phyloP scores from a whole-genome alignment of 37 sponge, comb jelly and placozoan genomes.

The Agelas oroides region DNA sequence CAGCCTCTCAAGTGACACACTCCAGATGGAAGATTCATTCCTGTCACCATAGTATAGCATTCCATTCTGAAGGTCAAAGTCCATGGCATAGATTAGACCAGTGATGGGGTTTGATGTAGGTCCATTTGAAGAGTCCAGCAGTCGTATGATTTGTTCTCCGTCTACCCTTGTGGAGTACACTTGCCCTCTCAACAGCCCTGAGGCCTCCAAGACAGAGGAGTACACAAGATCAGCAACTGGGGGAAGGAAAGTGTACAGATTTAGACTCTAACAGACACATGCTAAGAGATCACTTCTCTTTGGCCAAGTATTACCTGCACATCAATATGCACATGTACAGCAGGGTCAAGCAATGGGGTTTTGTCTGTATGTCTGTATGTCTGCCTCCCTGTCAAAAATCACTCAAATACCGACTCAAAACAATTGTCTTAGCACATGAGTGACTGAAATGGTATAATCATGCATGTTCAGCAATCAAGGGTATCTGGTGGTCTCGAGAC shows the following conservation, averaged over 20 bases:
- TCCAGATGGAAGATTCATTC: slow-evolving; percentile 27
- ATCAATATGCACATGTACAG: too few relatives aligned
- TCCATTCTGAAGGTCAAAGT: slow-evolving; percentile 30
- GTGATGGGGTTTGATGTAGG: neutral
- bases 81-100: slow-evolving; percentile 71
- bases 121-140: slow-evolving; percentile 13
- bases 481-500: too few relatives aligned
- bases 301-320: too few relatives aligned
- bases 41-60: slow-evolving; percentile 63
- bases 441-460: too few relatives aligned
- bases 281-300: too few relatives aligned
- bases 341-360: too few relatives aligned
- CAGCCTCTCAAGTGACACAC: slow-evolving; percentile 24
- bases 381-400: too few relatives aligned
- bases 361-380: too few relatives aligned
- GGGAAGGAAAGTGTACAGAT: neutral
- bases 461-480: too few relatives aligned
- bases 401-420: too few relatives aligned
- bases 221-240: slow-evolving; percentile 37
- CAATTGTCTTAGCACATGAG: too few relatives aligned
- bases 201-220: neutral
- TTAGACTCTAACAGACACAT: neutral
- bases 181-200: neutral
- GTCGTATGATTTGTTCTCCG: slow-evolving; percentile 9
- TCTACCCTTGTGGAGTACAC: slow-evolving; percentile 7